Conservation (phyloP, 2,113 vertebrate genomes). For the Ariopsis seemanni region DNA sequence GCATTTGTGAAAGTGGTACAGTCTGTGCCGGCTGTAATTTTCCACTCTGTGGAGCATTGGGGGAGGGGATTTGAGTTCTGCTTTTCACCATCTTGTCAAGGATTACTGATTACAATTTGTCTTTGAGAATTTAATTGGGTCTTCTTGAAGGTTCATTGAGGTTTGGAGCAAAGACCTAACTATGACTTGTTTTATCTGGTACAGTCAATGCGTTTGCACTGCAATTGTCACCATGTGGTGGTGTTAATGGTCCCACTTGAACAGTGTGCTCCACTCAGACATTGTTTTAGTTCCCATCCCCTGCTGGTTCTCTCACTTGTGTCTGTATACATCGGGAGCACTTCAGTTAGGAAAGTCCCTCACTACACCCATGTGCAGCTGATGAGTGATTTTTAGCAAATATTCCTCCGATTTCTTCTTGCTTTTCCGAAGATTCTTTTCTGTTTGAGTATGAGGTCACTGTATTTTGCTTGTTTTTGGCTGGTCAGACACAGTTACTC, state of each 20-base stretch:
- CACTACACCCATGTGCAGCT: not conserved
- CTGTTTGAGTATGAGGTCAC: not conserved
- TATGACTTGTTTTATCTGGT: not conserved
- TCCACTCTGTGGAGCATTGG: constrained; percentile 42
- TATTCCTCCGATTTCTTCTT: not conserved
- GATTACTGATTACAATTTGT: not conserved
- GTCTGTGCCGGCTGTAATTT: constrained; percentile 46
- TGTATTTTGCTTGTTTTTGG: not conserved
- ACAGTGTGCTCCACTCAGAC: constrained; percentile 40
- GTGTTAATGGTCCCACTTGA: constrained; percentile 26
- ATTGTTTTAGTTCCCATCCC: constrained; percentile 4
- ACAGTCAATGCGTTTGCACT: not conserved
- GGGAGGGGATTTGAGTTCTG: constrained; percentile 33
- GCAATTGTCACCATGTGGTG: not conserved
- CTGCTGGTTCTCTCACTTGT: not conserved
- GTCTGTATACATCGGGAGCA: not conserved
- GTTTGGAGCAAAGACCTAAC: not conserved
- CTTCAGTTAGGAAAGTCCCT: not conserved
- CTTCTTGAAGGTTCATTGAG: not conserved
- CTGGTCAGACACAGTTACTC: not conserved
- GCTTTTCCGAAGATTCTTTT: not conserved
- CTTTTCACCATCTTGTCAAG: constrained; percentile 2
- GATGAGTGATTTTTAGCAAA: not conserved
- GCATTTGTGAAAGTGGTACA: constrained; percentile 33
- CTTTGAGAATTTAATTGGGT: not conserved